Percentiles rank a stretch among this genome's conserved stretches.
These are phyloP conservation scores for Eupelmus urozonus DNA, from an alignment of 2,888 invertebrate species.

Conservation along the genomic window DNA sequence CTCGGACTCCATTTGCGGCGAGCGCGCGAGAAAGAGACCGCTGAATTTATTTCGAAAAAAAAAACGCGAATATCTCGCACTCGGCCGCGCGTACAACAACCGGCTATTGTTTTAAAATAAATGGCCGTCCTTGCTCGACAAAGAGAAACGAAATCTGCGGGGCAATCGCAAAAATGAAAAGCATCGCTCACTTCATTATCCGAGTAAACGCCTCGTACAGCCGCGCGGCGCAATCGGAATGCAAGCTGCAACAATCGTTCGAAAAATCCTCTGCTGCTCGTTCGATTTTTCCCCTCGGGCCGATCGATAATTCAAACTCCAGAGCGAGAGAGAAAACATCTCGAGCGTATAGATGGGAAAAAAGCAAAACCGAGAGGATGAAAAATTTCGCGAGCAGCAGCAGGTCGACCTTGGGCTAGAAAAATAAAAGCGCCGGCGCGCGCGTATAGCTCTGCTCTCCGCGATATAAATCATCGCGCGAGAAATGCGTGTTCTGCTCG, in stretches of 20 bases:
- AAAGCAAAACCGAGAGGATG: background rate
- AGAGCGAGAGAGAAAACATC: background rate
- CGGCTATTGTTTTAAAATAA: too few relatives aligned
- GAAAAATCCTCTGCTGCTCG: background rate
- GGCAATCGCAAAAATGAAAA: too few relatives aligned
- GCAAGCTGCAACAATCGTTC: conserved; percentile 13
- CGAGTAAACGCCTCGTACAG: too few relatives aligned
- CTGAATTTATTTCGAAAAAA: background rate
- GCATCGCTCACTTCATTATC: too few relatives aligned
- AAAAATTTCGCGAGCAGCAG: conserved; percentile 1
- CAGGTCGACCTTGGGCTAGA: conserved; percentile 39
- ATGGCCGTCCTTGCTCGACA: too few relatives aligned
- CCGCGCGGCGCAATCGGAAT: too few relatives aligned
- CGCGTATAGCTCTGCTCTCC: background rate
- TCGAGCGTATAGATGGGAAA: background rate
- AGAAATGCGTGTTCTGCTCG: background rate
- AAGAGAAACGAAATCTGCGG: too few relatives aligned
- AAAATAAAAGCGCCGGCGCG: conserved; percentile 20
- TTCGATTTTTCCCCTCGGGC: background rate
- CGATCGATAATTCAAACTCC: conserved; percentile 25
- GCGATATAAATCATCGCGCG: conserved; percentile 18
- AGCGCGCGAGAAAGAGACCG: too few relatives aligned
- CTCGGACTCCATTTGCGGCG: background rate
- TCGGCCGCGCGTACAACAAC: too few relatives aligned
- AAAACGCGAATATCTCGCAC: background rate